Evolutionary conservation across 2,888 invertebrate genomes (phyloP).

Genomic region (Diloba caeruleocephala): DNA sequence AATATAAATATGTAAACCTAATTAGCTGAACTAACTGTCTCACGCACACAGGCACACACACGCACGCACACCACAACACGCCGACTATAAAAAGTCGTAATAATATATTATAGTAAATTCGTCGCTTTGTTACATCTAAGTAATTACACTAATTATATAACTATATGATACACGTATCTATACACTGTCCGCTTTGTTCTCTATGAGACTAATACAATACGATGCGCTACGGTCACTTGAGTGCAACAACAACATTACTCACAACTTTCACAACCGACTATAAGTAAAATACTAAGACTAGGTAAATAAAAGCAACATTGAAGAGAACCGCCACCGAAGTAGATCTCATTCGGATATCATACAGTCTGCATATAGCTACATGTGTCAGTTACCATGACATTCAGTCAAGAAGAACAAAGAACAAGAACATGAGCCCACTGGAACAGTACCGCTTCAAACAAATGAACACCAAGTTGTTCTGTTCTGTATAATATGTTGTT

Average conservation of each 20-base stretch:
- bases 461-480: too few species aligned
- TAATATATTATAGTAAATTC: conserved; percentile 77
- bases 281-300: too few species aligned
- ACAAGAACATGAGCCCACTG: too few species aligned
- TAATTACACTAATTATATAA: conserved; percentile 27
- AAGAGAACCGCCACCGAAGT: neutral
- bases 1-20: conserved; percentile 64
- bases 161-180: conserved; percentile 36
- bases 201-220: neutral
- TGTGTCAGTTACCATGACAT: too few species aligned
- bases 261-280: too few species aligned
- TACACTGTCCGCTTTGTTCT: conserved; percentile 14
- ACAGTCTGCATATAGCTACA: too few species aligned
- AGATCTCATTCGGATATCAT: too few species aligned
- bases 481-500: too few species aligned
- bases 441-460: too few species aligned
- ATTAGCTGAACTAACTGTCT: conserved; percentile 46
- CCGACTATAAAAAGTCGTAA: conserved; percentile 33
- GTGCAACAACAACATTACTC: conserved; percentile 1
- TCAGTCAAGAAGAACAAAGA: too few species aligned
- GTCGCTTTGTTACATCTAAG: conserved; percentile 56
- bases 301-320: too few species aligned
- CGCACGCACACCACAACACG: conserved; percentile 1
- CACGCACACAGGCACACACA: conserved; percentile 30
- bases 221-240: conserved; percentile 4